Evolutionary conservation across 1,140 invertebrate species (phyloP), one percentile per base, ranked within the genome.

Genomic region (Drosophila burlai): DNA sequence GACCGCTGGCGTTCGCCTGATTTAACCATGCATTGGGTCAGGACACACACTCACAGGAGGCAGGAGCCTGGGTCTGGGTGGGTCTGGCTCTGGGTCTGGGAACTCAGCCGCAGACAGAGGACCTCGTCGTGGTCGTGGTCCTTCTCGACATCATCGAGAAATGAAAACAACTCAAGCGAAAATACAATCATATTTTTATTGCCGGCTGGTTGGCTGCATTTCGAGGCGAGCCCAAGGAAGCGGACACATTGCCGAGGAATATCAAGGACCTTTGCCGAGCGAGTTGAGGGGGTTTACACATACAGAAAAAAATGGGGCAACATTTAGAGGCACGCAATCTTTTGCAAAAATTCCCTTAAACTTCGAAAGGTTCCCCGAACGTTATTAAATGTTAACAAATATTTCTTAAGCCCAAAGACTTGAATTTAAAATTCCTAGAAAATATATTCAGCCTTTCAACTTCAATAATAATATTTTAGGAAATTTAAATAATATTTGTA

Each of bases 161-260:
- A 90, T 90, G 84, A 89, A 89, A 89, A 90, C 85, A 89, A 89
- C 84, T 89, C 84, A 89, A 89, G 84, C 84, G 84, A 89, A 89
- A 89, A 89, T 89, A 89, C 84, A 89, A 89, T 89, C 84, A 89
- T 89, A 89, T 89, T 89, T 89, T 89, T 89, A 89, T 89, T 89
- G 84, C 84, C 85, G 81, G 78, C 85, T 90, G 85, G 84, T 90
- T 89, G 85, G 78, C 85, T 87, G 84, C 81, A 81, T 84, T 64
- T 76, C 66, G 80, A 72, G 67, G 63, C 65, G 58, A 67, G 63
- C 77, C 64, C 59, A 69, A 57, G 61, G 61, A 81, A 72, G 67
- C 66, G 67, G 61, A 77, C 57, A 81, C 69, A 75, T 61, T 62
- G 18, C 43, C 59, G n/a, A 29, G 38, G 38, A 36, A 50, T 61